Base-by-base conservation (phyloP, 2,797 vertebrate species). In the Periparus ater region DNA sequence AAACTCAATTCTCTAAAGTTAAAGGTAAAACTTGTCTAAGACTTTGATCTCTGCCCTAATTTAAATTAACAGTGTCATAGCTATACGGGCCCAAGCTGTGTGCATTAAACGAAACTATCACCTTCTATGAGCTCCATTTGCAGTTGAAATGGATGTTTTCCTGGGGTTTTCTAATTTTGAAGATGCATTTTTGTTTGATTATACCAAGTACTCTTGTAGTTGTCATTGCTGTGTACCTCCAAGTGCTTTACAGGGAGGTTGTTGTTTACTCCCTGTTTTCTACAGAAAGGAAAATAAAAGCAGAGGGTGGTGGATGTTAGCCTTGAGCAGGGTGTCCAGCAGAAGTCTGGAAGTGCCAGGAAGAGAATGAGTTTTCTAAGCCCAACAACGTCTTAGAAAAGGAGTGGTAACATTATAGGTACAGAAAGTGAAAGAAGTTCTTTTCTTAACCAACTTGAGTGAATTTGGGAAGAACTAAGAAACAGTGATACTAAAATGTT, bases 1-100 rank as follows among this genome's bases (percentile, higher is more conserved):
- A 99, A 99, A 62, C 98, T 99, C 90, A 99, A 99, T 96, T 98
- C 99, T 47, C 98, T 99, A 65, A 99, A 99, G 81, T 97, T 99
- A 63, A 99, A 99, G 99, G 99, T 99, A 97, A 96, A 67, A 70
- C 25, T 13, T n/a, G 3, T 44, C 68, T 22, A 36, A 66, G 15
- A 25, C n/a, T 62, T 71, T 50, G 34, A 48, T 50, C 42, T 50
- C 44, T 68, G 53, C 48, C 22, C 47, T 20, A 13, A 55, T 74
- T 58, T 51, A 62, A 78, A 57, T 42, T 42, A 55, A 13, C 34
- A n/a, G 23, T 14, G 17, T 85, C 32, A 86, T 73, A 65, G 45
- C 5, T 53, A 7, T 23, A 8, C 8, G 12, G 27, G 25, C 30
- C 17, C 25, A 9, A 6, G 32, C 15, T 11, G 4, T 66, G n/a